These are phyloP conservation scores for Rhinophrynus dorsalis DNA, from an alignment of 2,797 vertebrate genomes.

Conservation along the genomic window DNA sequence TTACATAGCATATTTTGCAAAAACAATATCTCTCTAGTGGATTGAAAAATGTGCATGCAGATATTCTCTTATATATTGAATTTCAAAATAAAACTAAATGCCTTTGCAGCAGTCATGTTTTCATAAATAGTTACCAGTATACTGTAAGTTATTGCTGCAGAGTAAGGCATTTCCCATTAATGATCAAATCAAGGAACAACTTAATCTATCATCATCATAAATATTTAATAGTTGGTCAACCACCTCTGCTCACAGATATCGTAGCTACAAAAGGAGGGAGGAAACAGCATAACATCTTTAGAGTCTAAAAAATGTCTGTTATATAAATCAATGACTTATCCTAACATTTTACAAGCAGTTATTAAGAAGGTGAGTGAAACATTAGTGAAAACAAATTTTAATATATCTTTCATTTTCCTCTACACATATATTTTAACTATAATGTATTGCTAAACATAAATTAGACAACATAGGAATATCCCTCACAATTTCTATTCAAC, in stretches of 20 bases:
- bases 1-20: too few species aligned
- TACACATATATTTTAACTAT: conserved; percentile 45
- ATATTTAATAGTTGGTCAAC: conserved; percentile 9
- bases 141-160: too few species aligned
- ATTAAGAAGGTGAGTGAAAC: conserved; percentile 48
- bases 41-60: too few species aligned
- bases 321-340: conserved; percentile 53
- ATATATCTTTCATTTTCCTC: conserved; percentile 29
- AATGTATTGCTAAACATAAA: conserved; percentile 46
- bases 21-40: too few species aligned
- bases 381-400: conserved; percentile 53
- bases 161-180: neutral
- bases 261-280: conserved; percentile 7
- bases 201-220: conserved; percentile 13
- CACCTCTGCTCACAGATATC: neutral
- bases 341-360: conserved; percentile 43
- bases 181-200: neutral
- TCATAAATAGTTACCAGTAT: too few species aligned
- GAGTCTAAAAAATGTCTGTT: conserved; percentile 36
- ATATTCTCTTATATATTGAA: too few species aligned
- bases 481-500: neutral
- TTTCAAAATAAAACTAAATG: too few species aligned
- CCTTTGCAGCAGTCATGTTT: too few species aligned
- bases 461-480: conserved; percentile 28
- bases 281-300: conserved; percentile 4